These are phyloP conservation scores for Noctua fimbriata DNA, from an alignment of 2,888 invertebrate genomes.

Conservation along the genomic window DNA sequence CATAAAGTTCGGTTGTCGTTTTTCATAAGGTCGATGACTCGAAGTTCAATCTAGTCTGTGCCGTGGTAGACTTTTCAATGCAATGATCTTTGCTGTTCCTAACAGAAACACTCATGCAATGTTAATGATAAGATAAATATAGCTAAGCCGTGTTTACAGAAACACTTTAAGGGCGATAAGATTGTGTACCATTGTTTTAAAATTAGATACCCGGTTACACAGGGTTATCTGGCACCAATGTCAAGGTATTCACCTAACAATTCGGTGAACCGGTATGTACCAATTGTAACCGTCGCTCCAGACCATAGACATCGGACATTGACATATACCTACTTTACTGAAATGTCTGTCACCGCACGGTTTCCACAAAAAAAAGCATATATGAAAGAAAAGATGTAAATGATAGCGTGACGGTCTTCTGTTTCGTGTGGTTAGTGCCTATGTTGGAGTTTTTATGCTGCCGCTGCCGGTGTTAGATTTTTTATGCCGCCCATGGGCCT, in stretches of 20 bases:
- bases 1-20: neutral
- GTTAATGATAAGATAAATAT: neutral
- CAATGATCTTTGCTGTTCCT: neutral
- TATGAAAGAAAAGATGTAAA: neutral
- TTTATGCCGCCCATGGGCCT: no score
- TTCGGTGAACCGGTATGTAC: neutral
- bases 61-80: neutral
- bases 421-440: no score
- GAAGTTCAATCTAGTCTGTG: neutral
- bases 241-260: neutral
- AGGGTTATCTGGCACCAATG: conserved; percentile 1
- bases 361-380: neutral
- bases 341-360: neutral
- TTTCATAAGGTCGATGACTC: conserved; percentile 15
- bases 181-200: conserved; percentile 20
- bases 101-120: neutral
- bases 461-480: no score
- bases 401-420: neutral
- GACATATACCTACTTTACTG: neutral
- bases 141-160: conserved; percentile 7
- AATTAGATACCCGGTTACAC: neutral
- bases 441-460: no score
- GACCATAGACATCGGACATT: neutral
- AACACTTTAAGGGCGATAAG: conserved; percentile 24
- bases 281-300: neutral